A percentile compares a stretch with the other conserved stretches of the same genome.
Conservation (phyloP, 2,113 vertebrate genomes). For the Nycticorax nycticorax region DNA sequence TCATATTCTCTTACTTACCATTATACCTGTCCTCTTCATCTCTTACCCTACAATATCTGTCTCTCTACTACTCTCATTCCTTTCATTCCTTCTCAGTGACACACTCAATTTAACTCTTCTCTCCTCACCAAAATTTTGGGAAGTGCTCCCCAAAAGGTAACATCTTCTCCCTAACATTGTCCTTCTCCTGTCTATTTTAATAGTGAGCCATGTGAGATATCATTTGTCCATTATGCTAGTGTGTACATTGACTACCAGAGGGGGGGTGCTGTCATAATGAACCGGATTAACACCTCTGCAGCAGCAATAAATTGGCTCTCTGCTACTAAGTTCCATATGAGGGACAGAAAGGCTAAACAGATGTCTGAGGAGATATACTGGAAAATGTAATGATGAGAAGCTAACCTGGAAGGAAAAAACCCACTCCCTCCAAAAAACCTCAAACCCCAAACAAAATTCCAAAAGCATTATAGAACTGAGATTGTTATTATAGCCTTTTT, state of each 20-base stretch:
- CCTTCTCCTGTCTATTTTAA: not conserved
- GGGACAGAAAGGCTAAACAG: not conserved
- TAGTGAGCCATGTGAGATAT: not conserved
- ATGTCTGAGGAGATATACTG: not conserved
- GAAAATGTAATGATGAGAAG: not conserved
- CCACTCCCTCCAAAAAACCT: accelerated
- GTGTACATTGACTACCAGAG: not conserved
- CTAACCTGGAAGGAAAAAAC: not conserved
- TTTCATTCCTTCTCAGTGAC: not conserved
- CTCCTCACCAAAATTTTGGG: not conserved
- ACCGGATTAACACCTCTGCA: not conserved
- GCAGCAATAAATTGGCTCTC: not conserved
- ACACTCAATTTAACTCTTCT: not conserved
- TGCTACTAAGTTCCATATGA: not conserved
- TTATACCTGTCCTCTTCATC: not conserved
- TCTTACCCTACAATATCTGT: not conserved
- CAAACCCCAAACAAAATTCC: not conserved
- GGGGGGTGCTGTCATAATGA: not conserved
- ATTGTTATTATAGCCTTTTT: not conserved
- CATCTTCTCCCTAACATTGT: not conserved
- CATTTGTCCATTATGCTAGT: accelerated
- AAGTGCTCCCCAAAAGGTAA: not conserved
- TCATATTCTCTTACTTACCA: not conserved
- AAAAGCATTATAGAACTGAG: not conserved
- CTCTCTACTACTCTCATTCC: not conserved